Percentiles rank a stretch among this genome's conserved stretches.
These are phyloP conservation scores for Nothocercus julius DNA, from an alignment of 2,113 vertebrate species.

Conservation along the genomic window DNA sequence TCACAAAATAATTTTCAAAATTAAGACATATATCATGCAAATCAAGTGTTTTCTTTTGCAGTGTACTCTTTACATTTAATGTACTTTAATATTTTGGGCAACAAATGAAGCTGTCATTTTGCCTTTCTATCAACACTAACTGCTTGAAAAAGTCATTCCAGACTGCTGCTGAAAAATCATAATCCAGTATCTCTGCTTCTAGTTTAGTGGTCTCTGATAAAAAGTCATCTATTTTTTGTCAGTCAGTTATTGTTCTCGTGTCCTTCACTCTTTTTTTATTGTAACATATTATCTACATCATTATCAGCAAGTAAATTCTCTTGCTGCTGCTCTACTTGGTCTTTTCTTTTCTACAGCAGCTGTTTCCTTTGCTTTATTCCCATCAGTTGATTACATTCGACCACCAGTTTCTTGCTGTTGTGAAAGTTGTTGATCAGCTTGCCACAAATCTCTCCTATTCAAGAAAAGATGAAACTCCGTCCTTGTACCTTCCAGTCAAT, in stretches of 20 bases:
- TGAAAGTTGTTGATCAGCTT: neutral
- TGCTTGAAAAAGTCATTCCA: neutral
- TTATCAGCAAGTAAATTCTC: neutral
- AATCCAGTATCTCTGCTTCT: neutral
- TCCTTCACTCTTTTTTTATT: neutral
- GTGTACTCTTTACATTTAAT: neutral
- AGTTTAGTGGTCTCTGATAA: neutral
- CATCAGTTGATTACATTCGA: neutral
- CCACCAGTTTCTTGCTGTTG: neutral
- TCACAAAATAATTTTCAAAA: neutral
- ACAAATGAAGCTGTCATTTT: neutral
- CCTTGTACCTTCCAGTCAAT: neutral
- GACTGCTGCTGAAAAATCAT: neutral
- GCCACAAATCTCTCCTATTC: neutral
- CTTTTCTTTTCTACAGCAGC: neutral
- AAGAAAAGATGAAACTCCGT: neutral
- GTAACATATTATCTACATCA: neutral
- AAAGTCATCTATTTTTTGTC: neutral
- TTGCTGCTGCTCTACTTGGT: neutral
- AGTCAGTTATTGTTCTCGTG: neutral
- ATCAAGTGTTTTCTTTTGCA: neutral
- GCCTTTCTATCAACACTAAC: neutral
- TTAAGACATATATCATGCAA: neutral
- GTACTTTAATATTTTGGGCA: neutral
- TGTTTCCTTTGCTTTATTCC: neutral